These are phyloP conservation scores for Eidolon helvum DNA, from an alignment of 2,113 vertebrate genomes.

Conservation along the genomic window DNA sequence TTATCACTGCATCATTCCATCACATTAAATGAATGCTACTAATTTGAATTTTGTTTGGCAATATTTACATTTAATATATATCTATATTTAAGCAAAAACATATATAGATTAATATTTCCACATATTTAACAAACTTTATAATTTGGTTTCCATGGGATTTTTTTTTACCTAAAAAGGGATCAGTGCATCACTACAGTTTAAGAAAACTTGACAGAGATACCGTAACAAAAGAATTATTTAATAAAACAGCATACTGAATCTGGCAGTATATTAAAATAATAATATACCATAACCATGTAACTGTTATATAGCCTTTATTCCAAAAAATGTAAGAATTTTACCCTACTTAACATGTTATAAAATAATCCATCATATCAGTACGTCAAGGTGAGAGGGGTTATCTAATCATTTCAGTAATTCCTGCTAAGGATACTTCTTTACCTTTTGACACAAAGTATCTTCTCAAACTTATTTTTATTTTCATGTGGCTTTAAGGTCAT, in stretches of 20 bases:
- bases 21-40: not conserved
- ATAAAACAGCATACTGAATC: not conserved
- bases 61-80: not conserved
- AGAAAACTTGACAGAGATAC: not conserved
- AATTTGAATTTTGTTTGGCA: conserved; percentile 20
- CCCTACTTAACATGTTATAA: not conserved
- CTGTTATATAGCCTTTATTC: not conserved
- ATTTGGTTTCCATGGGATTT: not conserved
- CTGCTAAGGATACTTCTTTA: not conserved
- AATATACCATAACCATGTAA: not conserved
- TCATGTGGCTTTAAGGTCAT: not conserved
- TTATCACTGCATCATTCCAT: not conserved
- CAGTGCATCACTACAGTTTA: not conserved
- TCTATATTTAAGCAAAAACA: not conserved
- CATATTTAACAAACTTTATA: not conserved
- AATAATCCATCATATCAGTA: not conserved
- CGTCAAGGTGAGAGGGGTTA: not conserved
- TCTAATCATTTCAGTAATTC: not conserved
- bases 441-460: not conserved
- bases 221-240: conserved; percentile 7
- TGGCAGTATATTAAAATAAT: not conserved
- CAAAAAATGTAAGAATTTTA: not conserved
- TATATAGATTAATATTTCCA: not conserved
- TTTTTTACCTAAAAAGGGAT: not conserved
- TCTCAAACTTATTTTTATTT: conserved; percentile 24